Conservation (phyloP, 1,140 invertebrate species). For the Globodera rostochiensis region DNA sequence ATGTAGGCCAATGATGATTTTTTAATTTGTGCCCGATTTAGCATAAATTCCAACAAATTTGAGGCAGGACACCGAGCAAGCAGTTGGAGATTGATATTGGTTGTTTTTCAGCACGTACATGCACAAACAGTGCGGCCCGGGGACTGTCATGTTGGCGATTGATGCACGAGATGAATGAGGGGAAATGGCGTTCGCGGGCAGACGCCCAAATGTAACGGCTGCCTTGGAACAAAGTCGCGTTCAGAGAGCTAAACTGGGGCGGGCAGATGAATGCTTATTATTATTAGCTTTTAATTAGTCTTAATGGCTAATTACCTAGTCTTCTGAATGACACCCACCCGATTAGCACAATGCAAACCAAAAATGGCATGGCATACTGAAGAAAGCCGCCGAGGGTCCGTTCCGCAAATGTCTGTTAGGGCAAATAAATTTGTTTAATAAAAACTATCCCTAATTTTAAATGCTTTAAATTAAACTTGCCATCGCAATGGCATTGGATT, state of each 20-base stretch:
- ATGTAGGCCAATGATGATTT: background rate
- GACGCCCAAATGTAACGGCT: slow-evolving; percentile 54
- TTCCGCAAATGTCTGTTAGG: slow-evolving; percentile 53
- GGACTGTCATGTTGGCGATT: slow-evolving; percentile 50
- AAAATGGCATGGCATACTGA: slow-evolving; percentile 56
- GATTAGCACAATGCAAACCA: slow-evolving; percentile 57
- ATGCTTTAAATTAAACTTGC: slow-evolving; percentile 20
- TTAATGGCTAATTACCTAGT: too few relatives aligned
- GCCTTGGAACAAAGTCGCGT: slow-evolving; percentile 58
- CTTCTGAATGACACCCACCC: slow-evolving; percentile 25
- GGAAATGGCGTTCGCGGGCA: slow-evolving; percentile 53
- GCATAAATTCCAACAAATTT: too few relatives aligned
- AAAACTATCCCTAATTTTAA: too few relatives aligned
- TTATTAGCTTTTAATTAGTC: background rate
- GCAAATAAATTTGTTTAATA: too few relatives aligned
- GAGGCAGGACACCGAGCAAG: too few relatives aligned
- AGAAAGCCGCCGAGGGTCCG: slow-evolving; percentile 48
- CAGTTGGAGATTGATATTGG: too few relatives aligned
- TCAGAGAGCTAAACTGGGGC: slow-evolving; percentile 48
- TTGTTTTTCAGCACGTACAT: slow-evolving; percentile 10
- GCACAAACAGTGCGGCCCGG: slow-evolving; percentile 45
- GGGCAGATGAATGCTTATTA: background rate
- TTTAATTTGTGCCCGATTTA: background rate
- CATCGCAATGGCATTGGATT: slow-evolving; percentile 49
- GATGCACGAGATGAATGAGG: slow-evolving; percentile 51